Evolutionary conservation across 2,797 vertebrate species (phyloP).

Genomic region (Gephyroberyx darwinii): DNA sequence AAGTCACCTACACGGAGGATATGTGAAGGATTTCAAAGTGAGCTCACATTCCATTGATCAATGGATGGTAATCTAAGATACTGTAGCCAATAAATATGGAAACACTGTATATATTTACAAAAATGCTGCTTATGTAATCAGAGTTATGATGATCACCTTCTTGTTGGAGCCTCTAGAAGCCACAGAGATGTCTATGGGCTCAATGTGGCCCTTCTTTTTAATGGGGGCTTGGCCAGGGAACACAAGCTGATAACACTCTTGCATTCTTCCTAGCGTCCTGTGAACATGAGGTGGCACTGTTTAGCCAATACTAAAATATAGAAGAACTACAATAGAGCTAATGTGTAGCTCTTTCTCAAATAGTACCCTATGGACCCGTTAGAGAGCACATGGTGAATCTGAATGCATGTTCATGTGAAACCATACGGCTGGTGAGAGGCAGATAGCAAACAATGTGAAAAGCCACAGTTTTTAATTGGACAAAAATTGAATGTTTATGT

Average conservation of each 20-base stretch:
- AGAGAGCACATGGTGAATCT: not conserved
- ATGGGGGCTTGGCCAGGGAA: constrained; percentile 86
- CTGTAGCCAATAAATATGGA: not conserved
- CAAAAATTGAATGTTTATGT: no score
- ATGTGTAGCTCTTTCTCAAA: not conserved
- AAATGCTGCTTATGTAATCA: not conserved
- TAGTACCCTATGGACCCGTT: not conserved
- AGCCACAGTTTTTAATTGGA: no score
- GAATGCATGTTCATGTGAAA: not conserved
- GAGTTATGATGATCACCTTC: constrained; percentile 83
- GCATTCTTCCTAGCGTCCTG: constrained; percentile 90
- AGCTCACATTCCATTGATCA: not conserved
- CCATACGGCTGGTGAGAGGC: not conserved
- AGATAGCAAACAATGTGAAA: not conserved
- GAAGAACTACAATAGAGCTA: not conserved
- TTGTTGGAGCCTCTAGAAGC: constrained; percentile 93
- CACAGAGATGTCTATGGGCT: constrained; percentile 87
- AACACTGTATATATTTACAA: no score
- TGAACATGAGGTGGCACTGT: constrained; percentile 38
- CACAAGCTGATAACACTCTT: constrained; percentile 88
- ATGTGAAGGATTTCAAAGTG: not conserved
- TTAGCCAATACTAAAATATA: not conserved
- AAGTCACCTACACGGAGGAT: constrained; percentile 84
- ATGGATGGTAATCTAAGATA: not conserved
- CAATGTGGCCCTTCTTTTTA: constrained; percentile 89